These are phyloP conservation scores for Phoxinus dragarum DNA, from an alignment of 2,797 vertebrate species.

Conservation along the genomic window DNA sequence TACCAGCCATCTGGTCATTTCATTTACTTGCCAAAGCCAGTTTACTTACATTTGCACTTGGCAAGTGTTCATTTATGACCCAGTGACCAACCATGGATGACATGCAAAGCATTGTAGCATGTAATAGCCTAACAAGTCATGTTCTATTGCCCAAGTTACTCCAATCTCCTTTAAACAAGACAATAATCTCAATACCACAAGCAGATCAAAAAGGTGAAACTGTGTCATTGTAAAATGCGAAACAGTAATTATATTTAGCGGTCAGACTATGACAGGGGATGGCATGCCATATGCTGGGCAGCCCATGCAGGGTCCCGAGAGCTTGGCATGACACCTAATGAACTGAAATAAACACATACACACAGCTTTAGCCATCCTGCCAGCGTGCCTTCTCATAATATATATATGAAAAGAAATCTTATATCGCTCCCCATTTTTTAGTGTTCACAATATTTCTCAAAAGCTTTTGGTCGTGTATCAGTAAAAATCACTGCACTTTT, in stretches of 20 bases:
- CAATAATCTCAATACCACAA: slow-evolving; percentile 41
- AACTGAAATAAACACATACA: slow-evolving; percentile 30
- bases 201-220: slow-evolving; percentile 29
- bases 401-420: slow-evolving; percentile 2
- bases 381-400: slow-evolving; percentile 80
- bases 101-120: slow-evolving; percentile 27
- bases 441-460: slow-evolving; percentile 50
- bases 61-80: slow-evolving; percentile 22
- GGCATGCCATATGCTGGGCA: slow-evolving; percentile 23
- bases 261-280: slow-evolving; percentile 9
- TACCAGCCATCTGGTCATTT: background rate
- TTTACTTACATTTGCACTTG: background rate
- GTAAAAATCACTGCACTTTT: slow-evolving; percentile 69
- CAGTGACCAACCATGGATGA: slow-evolving; percentile 12
- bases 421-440: slow-evolving; percentile 31
- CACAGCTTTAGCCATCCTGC: slow-evolving; percentile 81
- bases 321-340: slow-evolving; percentile 17
- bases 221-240: slow-evolving; percentile 20
- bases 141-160: slow-evolving; percentile 13
- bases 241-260: slow-evolving; percentile 14
- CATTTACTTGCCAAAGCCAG: slow-evolving; percentile 2
- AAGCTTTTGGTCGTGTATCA: slow-evolving; percentile 63
- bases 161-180: slow-evolving; percentile 29
- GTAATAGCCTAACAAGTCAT: slow-evolving; percentile 22
- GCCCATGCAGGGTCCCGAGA: background rate